Evolutionary conservation across 2,113 vertebrate species (phyloP).

Genomic region (Trinectes maculatus): DNA sequence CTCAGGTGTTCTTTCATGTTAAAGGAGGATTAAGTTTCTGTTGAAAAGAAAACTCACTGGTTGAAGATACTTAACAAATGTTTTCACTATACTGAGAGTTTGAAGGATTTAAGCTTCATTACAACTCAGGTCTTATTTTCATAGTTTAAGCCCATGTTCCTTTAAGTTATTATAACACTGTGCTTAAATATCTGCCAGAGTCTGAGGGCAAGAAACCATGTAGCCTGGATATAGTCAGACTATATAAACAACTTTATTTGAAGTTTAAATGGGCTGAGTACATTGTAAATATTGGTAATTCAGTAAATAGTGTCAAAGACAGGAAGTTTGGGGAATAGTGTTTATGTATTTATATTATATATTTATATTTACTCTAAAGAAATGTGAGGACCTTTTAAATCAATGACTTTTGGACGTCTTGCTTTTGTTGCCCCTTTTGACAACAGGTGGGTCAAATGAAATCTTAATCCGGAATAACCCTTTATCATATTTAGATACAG

Average conservation of each 20-base stretch:
- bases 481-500: no score
- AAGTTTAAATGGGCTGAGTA: background rate
- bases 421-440: no score
- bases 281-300: background rate
- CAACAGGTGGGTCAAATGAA: no score
- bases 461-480: no score
- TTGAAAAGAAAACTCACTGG: slow-evolving; percentile 8
- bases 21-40: slow-evolving; percentile 25
- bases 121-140: background rate
- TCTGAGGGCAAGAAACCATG: background rate
- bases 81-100: slow-evolving; percentile 2
- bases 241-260: background rate
- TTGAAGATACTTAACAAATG: slow-evolving; percentile 1
- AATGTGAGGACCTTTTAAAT: no score
- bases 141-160: background rate
- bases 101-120: background rate
- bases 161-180: background rate
- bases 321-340: background rate
- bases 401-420: no score
- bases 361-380: no score
- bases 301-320: background rate
- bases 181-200: background rate
- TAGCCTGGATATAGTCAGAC: background rate
- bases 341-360: no score
- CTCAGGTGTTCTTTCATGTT: slow-evolving; percentile 21